Conservation (phyloP, 2,888 invertebrate genomes). For the Vannuccia rotundouncinata region DNA sequence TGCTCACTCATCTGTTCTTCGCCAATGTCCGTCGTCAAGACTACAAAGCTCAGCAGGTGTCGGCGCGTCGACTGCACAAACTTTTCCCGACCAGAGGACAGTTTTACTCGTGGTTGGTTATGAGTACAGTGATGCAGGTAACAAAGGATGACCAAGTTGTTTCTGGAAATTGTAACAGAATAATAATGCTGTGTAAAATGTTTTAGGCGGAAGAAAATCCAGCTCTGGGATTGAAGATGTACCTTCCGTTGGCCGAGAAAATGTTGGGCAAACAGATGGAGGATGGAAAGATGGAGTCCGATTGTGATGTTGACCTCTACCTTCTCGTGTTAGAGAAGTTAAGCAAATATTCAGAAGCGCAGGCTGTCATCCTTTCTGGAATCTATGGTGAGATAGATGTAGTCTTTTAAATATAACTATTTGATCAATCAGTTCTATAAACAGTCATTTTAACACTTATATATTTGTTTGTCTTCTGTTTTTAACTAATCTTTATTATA, state of each 20-base stretch:
- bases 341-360: constrained; percentile 72
- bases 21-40: constrained; percentile 82
- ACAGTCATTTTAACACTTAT: no score
- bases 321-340: constrained; percentile 71
- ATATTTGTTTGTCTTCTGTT: no score
- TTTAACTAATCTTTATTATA: no score
- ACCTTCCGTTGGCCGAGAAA: constrained; percentile 78
- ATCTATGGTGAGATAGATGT: no score
- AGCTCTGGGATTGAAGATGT: constrained; percentile 63
- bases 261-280: constrained; percentile 83
- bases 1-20: constrained; percentile 88
- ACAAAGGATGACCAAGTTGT: constrained; percentile 25
- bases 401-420: no score
- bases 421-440: no score
- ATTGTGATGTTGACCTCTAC: constrained; percentile 60
- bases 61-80: constrained; percentile 82
- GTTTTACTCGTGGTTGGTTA: constrained; percentile 95
- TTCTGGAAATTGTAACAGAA: background rate
- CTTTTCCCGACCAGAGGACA: constrained; percentile 78
- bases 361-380: no score
- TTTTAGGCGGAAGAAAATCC: background rate
- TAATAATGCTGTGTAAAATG: constrained; percentile 40
- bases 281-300: constrained; percentile 80
- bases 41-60: constrained; percentile 79
- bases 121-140: constrained; percentile 90